Evolutionary conservation across 2,888 invertebrate genomes (phyloP).

Genomic region (Gonocerus acuteangulatus): DNA sequence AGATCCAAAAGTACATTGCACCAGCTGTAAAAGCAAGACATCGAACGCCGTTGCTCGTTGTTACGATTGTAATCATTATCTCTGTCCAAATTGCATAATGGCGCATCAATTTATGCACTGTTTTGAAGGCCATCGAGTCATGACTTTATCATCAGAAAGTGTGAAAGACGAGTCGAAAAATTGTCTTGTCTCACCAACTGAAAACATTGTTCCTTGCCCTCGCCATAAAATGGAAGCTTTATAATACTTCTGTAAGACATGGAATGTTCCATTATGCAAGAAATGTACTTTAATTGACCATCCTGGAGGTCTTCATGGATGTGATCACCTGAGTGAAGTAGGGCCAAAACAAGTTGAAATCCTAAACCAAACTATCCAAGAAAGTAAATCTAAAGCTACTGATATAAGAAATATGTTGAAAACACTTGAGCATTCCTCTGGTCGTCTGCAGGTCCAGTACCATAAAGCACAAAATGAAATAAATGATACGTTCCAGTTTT

Average conservation of each 20-base stretch:
- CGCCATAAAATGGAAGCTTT: conserved; percentile 84
- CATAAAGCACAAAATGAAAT: conserved; percentile 89
- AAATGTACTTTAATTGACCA: conserved; percentile 89
- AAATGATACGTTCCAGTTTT: conserved; percentile 91
- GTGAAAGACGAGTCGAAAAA: conserved; percentile 43
- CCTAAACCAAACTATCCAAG: conserved; percentile 70
- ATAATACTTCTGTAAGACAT: conserved; percentile 89
- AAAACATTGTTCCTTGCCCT: conserved; percentile 65
- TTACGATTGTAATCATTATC: conserved; percentile 89
- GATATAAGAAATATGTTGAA: conserved; percentile 79
- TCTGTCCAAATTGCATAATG: conserved; percentile 95
- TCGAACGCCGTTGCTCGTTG: conserved; percentile 90
- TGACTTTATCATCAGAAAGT: conserved; percentile 41
- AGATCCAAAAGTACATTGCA: conserved; percentile 44
- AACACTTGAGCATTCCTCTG: conserved; percentile 74
- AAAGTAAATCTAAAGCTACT: conserved; percentile 78
- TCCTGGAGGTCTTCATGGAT: conserved; percentile 71
- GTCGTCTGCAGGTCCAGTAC: conserved; percentile 74
- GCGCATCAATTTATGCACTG: conserved; percentile 99
- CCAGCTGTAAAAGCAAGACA: conserved; percentile 82
- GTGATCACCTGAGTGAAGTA: conserved; percentile 71
- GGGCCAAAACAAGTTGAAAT: conserved; percentile 50
- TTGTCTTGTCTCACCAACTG: conserved; percentile 39
- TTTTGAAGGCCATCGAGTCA: conserved; percentile 90
- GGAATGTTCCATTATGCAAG: conserved; percentile 86